Evolutionary conservation across 2,113 vertebrate genomes (phyloP).

Genomic region (Corvus cornix): DNA sequence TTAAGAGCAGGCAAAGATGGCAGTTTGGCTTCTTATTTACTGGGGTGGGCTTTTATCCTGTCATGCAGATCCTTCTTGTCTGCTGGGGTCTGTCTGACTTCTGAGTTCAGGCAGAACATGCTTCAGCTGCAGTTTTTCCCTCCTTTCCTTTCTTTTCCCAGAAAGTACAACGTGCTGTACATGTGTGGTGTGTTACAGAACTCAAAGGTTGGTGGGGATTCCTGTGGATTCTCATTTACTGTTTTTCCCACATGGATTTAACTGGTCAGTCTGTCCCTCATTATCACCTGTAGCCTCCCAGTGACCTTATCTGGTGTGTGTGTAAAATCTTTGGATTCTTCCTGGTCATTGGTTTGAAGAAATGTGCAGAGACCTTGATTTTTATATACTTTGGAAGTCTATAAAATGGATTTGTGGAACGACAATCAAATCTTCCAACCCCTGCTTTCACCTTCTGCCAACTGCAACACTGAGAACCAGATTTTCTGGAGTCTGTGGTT

Average conservation of each 20-base stretch:
- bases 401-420: not conserved
- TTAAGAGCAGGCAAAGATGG: not conserved
- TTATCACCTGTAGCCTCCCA: not conserved
- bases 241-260: not conserved
- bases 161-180: not conserved
- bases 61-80: not conserved
- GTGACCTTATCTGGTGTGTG: not conserved
- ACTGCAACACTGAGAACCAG: not conserved
- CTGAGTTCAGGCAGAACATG: not conserved
- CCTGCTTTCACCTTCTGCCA: not conserved
- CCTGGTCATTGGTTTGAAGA: not conserved
- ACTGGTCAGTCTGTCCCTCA: not conserved
- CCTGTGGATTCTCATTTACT: accelerated
- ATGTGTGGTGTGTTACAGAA: not conserved
- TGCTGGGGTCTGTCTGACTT: not conserved
- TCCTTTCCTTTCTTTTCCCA: not conserved
- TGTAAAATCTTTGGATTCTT: not conserved
- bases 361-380: not conserved
- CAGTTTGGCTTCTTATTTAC: not conserved
- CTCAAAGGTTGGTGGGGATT: not conserved
- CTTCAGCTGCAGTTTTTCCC: not conserved
- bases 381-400: not conserved
- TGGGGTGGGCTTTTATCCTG: not conserved
- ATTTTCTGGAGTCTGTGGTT: not conserved
- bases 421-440: not conserved